phyloP scores from a whole-genome alignment of 2,888 invertebrate species.

The Dryomyza anilis region DNA sequence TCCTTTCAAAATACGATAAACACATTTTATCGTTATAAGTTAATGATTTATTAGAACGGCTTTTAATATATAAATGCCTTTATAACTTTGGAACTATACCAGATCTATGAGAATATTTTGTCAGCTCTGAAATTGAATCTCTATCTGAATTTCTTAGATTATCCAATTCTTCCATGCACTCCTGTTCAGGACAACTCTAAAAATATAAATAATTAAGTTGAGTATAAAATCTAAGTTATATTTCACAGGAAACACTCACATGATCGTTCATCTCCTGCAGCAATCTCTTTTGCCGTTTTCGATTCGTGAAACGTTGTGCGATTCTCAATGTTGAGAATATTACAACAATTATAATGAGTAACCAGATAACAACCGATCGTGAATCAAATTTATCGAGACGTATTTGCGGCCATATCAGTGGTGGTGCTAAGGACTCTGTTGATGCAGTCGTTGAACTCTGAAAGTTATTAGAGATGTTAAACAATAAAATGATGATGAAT shows the following conservation, averaged over 20 bases:
- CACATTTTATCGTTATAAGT: too few species aligned
- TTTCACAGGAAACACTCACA: too few species aligned
- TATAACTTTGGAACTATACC: not conserved
- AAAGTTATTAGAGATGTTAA: too few species aligned
- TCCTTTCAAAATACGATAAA: too few species aligned
- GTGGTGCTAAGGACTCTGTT: slow-evolving; percentile 38
- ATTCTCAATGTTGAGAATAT: slow-evolving; percentile 52
- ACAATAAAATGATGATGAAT: too few species aligned
- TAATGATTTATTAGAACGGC: too few species aligned
- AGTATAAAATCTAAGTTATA: not conserved
- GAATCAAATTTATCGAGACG: slow-evolving; percentile 55
- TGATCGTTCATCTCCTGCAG: not conserved
- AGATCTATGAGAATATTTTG: too few species aligned
- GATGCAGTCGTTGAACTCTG: not conserved
- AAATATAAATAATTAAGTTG: not conserved
- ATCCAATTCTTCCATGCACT: too few species aligned
- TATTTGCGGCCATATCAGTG: slow-evolving; percentile 52
- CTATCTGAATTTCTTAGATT: too few species aligned
- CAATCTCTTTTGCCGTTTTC: slow-evolving; percentile 38
- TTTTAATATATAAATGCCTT: too few species aligned
- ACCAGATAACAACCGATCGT: slow-evolving; percentile 57
- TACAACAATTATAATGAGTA: slow-evolving; percentile 52
- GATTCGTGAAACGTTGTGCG: slow-evolving; percentile 45
- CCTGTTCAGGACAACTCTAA: not conserved
- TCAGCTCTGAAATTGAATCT: too few species aligned